Evolutionary conservation across 2,797 vertebrate genomes (phyloP), one percentile per base, ranked within the genome.

Genomic region (Chelmon rostratus): DNA sequence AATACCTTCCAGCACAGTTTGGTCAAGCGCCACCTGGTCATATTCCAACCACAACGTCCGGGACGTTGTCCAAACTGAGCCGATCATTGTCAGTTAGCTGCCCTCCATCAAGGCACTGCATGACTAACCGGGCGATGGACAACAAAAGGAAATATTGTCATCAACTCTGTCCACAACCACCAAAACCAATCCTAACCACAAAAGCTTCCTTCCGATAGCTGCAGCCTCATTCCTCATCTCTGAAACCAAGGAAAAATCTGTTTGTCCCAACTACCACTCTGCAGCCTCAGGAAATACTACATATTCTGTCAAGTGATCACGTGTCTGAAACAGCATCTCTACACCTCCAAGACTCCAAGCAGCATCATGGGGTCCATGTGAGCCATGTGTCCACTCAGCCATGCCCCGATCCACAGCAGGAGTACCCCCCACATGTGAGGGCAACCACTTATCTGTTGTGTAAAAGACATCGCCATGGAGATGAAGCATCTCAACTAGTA

Each of bases 381-480:
- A 87, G 73, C 78, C 79, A 62, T 42, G 65, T 23, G 33, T 80
- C 76, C 76, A 63, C 63, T 87, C 78, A 81, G 61, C 73, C 76
- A 63, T 74, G 69, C 38, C 35, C 72, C 88, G 62, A 89, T 84
- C 18, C 76, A 54, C 86, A 77, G 66, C 69, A 57, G 68, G 86
- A 86, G 70, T 78, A 70, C 13, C 63, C 63, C 73, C 56, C 74
- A 86, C 75, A 84, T 42, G n/a, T 79, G 75, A 76, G 73, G 76
- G 53, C 69, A 71, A 87, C 71, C 82, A 79, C 84, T 89, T 76
- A 85, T 89, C 81, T 87, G 81, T 89, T 93, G 86, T 91, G 83
- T 87, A 90, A 90, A 31, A 90, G 87, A 88, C 79, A 85, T 95
- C 63, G 70, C 92, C 94, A 95, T 95, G 94, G 95, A 83, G 93